These are phyloP conservation scores for Thecophora atra DNA, from an alignment of 2,888 invertebrate species.

Conservation along the genomic window DNA sequence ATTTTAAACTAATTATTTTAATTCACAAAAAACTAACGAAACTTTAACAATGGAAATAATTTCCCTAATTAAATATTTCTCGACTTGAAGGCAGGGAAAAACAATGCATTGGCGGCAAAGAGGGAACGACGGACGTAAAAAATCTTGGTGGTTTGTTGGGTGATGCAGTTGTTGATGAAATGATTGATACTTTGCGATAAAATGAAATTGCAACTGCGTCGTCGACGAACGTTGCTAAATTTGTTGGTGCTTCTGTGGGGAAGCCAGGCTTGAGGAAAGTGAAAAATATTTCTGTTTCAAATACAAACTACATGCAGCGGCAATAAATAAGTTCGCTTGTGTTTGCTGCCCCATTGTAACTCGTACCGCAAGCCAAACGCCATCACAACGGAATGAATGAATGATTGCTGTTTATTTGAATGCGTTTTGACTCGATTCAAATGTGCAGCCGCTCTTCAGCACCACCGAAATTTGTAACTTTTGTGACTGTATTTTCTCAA, in stretches of 20 bases:
- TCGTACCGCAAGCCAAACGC: too few species aligned
- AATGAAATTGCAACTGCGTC: constrained; percentile 24
- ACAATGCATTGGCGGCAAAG: background rate
- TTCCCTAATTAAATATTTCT: constrained; percentile 11
- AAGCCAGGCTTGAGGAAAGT: background rate
- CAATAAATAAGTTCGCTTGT: background rate
- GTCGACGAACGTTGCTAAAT: background rate
- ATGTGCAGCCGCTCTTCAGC: too few species aligned
- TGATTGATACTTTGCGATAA: constrained; percentile 35
- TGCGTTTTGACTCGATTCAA: too few species aligned
- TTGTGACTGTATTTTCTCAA: too few species aligned
- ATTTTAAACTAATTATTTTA: background rate
- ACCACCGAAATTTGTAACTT: too few species aligned
- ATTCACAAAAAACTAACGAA: constrained; percentile 13
- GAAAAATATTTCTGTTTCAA: background rate
- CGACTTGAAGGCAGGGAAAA: background rate
- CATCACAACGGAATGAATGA: too few species aligned
- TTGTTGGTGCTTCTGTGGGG: constrained; percentile 13
- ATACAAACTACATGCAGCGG: background rate
- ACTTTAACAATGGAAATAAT: constrained; percentile 21
- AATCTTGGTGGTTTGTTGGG: constrained; percentile 16
- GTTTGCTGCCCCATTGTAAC: background rate
- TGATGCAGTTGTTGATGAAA: constrained; percentile 24
- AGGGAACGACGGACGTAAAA: constrained; percentile 4
- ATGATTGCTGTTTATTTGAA: too few species aligned